Base-by-base conservation (phyloP, 2,797 vertebrate genomes). In the Kryptolebias ocellatus region DNA sequence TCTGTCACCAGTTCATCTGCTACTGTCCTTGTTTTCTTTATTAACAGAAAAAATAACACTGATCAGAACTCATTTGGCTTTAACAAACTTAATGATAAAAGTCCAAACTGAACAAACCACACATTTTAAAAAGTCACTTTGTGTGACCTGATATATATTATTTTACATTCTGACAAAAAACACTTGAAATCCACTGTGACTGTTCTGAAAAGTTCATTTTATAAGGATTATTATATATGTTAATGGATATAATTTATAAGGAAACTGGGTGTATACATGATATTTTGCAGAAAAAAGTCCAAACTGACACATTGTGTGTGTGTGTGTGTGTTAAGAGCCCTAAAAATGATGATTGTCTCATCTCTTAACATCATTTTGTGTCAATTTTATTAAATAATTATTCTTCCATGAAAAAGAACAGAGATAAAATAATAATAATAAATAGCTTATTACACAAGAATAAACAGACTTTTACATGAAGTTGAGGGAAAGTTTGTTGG, bases 331-430 rank as follows among this genome's bases (percentile, higher is more conserved):
- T 28, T 24, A 45, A 3, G 34, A 24, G 55, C 20, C 28, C 16
- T 54, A 37, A 71, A 50, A 70, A 74, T 28, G 28, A 78, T 20
- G 34, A 39, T 55, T 16, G 53, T 87, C 80, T 15, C 64, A 79
- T 58, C 72, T 64, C 27, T 64, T 37, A 73, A 81, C 78, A 95
- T 92, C 93, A 31, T 92, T 93, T 94, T 96, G 93, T 96, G 95
- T 95, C 94, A 96, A 95, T 96, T 98, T 98, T 98, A 98, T 99
- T 98, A 91, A 96, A 97, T 95, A 94, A 95, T 96, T 93, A 55
- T 76, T 75, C 66, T 87, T 83, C 93, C 95, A 96, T 95, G 94
- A 95, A 96, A 95, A 96, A 85, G 95, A 96, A 95, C 95, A 98
- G 94, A 95, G 93, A 74, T 70, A 58, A 29, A 67, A 76, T 66